These are phyloP conservation scores for Andrena bicolor DNA, from an alignment of 2,888 invertebrate genomes.

Conservation along the genomic window DNA sequence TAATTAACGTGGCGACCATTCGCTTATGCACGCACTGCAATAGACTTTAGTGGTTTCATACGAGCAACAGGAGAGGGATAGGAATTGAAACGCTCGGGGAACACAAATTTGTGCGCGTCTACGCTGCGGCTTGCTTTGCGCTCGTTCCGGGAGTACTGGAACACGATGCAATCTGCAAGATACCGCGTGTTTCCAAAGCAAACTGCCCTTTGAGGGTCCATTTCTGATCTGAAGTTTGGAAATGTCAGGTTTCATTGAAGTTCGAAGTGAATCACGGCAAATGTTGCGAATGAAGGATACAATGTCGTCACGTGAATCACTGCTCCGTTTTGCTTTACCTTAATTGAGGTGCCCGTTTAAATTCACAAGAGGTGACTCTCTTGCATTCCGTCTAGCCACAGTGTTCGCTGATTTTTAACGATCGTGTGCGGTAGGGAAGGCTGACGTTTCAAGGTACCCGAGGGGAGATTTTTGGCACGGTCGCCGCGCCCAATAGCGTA, in stretches of 20 bases:
- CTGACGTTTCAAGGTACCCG: too few relatives aligned
- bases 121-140: not conserved
- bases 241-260: too few relatives aligned
- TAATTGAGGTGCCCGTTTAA: not conserved
- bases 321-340: too few relatives aligned
- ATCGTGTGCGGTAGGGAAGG: too few relatives aligned
- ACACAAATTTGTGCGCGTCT: not conserved
- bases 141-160: not conserved
- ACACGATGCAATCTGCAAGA: too few relatives aligned
- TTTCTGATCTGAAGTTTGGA: too few relatives aligned
- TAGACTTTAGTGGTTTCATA: constrained; percentile 24
- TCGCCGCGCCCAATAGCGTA: constrained; percentile 65
- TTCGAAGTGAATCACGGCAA: too few relatives aligned
- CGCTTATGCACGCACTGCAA: constrained; percentile 18
- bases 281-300: too few relatives aligned
- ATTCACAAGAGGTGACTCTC: not conserved
- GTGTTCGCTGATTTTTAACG: not conserved
- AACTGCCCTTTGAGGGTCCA: too few relatives aligned
- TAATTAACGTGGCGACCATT: constrained; percentile 41
- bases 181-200: too few relatives aligned
- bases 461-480: constrained; percentile 33
- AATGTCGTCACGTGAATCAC: too few relatives aligned
- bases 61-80: not conserved
- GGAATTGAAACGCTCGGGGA: constrained; percentile 8
- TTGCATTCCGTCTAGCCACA: not conserved